Evolutionary conservation across 2,797 vertebrate species (phyloP).

Genomic region (Limosa lapponica): DNA sequence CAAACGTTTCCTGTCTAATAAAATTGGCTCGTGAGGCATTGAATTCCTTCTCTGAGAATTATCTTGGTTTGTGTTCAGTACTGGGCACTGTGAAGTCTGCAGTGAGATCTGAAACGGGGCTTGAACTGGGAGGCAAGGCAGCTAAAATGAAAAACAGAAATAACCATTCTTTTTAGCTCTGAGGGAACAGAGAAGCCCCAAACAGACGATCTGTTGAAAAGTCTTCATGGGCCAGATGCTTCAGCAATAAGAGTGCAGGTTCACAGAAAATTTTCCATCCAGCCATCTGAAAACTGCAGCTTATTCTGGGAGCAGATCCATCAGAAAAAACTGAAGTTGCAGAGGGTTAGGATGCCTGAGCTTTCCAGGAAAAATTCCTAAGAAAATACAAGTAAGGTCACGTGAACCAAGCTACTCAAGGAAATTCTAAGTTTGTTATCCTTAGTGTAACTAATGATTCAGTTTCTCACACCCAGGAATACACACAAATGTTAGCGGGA

Average conservation of each 20-base stretch:
- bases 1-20: background rate
- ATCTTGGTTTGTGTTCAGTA: background rate
- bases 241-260: background rate
- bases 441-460: background rate
- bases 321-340: background rate
- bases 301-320: slow-evolving; percentile 37
- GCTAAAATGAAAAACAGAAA: background rate
- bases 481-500: background rate
- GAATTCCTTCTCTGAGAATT: background rate
- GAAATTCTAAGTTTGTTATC: background rate
- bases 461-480: background rate
- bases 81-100: background rate
- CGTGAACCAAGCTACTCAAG: background rate
- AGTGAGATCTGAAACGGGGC: background rate
- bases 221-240: background rate
- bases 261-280: slow-evolving; percentile 33
- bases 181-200: background rate
- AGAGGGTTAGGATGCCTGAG: background rate
- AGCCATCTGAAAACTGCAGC: slow-evolving; percentile 4
- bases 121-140: background rate
- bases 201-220: slow-evolving; percentile 36
- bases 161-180: background rate
- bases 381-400: background rate
- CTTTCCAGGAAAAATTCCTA: slow-evolving; percentile 39
- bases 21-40: background rate